phyloP scores from a whole-genome alignment of 2,888 invertebrate species.

The Artemia sp. region DNA sequence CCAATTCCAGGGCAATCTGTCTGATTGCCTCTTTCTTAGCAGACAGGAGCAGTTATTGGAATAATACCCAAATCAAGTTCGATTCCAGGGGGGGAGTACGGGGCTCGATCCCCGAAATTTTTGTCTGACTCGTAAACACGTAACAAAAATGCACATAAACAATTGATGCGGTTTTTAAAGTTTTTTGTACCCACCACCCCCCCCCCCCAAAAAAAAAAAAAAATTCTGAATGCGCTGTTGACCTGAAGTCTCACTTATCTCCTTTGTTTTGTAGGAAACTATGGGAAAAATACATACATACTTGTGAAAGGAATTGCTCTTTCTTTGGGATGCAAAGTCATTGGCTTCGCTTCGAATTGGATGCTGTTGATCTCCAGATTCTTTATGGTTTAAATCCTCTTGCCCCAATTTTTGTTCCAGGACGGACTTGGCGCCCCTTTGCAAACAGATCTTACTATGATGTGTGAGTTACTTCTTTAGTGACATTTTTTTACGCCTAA shows the following conservation, averaged over 20 bases:
- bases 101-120: not conserved
- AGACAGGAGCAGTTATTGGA: no score
- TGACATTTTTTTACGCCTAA: no score
- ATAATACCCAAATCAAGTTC: no score
- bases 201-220: not conserved
- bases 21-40: no score
- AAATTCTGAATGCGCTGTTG: not conserved
- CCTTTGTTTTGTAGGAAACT: slow-evolving; percentile 40
- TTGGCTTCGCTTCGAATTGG: slow-evolving; percentile 46
- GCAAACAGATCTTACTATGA: slow-evolving; percentile 5
- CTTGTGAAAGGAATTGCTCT: slow-evolving; percentile 50
- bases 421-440: slow-evolving; percentile 27
- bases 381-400: slow-evolving; percentile 61
- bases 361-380: slow-evolving; percentile 54
- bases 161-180: slow-evolving; percentile 11
- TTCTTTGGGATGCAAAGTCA: slow-evolving; percentile 54
- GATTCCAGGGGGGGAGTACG: no score
- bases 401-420: slow-evolving; percentile 60
- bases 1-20: no score
- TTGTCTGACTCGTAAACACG: not conserved
- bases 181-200: no score
- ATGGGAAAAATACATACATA: slow-evolving; percentile 59
- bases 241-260: not conserved
- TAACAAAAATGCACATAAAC: slow-evolving; percentile 11
- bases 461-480: not conserved